A percentile compares a stretch with the other conserved stretches of the same genome.
These are phyloP conservation scores for Chromis chromis DNA, from an alignment of 2,797 vertebrate species.

Conservation along the genomic window DNA sequence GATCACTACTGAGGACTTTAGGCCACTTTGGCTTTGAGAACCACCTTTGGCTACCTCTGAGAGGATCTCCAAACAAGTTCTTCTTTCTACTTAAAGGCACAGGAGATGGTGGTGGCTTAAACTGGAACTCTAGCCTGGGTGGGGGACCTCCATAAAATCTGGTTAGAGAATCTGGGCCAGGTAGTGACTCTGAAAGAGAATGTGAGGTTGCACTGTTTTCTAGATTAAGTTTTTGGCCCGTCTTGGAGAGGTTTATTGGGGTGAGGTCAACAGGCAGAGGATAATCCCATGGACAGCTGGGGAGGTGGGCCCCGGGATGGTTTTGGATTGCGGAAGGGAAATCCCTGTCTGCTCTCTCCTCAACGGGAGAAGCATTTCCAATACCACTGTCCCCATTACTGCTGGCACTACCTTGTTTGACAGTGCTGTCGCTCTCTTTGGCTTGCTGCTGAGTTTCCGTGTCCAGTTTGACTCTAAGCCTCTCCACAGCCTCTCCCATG, in stretches of 20 bases:
- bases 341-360: conserved; percentile 90
- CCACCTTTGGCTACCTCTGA: conserved; percentile 87
- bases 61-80: conserved; percentile 67
- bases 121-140: conserved; percentile 84
- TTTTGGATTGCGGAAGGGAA: conserved; percentile 88
- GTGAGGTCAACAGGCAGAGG: conserved; percentile 63
- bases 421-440: conserved; percentile 85
- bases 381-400: conserved; percentile 96
- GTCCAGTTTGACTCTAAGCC: conserved; percentile 90
- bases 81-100: conserved; percentile 78
- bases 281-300: conserved; percentile 88
- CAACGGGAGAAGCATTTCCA: conserved; percentile 90
- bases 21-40: conserved; percentile 91
- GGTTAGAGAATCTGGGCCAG: conserved; percentile 84
- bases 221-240: conserved; percentile 76
- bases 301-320: conserved; percentile 83
- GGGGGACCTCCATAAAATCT: conserved; percentile 84
- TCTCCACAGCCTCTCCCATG: conserved; percentile 93
- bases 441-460: conserved; percentile 87
- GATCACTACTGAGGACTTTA: conserved; percentile 83
- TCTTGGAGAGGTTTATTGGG: conserved; percentile 78
- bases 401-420: conserved; percentile 89
- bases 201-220: conserved; percentile 58
- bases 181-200: conserved; percentile 84
- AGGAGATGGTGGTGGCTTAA: conserved; percentile 83